Evolutionary conservation across 2,888 invertebrate genomes (phyloP).

Genomic region (Pollenia angustigena): DNA sequence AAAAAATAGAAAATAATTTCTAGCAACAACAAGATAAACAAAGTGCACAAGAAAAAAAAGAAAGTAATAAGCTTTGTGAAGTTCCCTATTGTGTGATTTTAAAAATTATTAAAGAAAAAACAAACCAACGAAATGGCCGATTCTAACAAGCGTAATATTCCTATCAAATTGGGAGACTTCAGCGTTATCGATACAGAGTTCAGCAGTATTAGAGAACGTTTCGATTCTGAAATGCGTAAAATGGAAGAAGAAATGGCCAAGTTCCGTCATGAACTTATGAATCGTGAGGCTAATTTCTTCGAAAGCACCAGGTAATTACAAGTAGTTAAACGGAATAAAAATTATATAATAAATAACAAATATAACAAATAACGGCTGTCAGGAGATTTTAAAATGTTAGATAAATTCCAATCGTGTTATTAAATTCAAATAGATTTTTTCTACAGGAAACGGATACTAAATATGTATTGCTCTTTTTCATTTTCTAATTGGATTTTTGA

Average conservation of each 20-base stretch:
- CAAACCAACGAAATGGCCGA: constrained; percentile 88
- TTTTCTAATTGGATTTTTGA: background rate
- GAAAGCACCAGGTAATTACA: constrained; percentile 91
- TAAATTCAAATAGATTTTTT: background rate
- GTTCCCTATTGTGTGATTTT: constrained; percentile 56
- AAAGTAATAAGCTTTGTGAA: constrained; percentile 49
- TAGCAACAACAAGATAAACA: constrained; percentile 59
- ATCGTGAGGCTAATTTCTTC: constrained; percentile 96
- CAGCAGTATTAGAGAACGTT: constrained; percentile 96
- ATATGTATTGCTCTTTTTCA: background rate
- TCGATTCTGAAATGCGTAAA: constrained; percentile 98
- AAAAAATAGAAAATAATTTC: constrained; percentile 34
- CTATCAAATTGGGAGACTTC: constrained; percentile 96
- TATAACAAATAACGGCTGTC: constrained; percentile 56
- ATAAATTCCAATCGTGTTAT: background rate
- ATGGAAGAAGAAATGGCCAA: constrained; percentile 99
- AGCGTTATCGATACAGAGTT: constrained; percentile 98
- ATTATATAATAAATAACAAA: background rate
- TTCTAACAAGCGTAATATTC: constrained; percentile 94
- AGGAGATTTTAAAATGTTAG: background rate
- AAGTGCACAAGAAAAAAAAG: constrained; percentile 46
- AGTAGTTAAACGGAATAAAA: background rate
- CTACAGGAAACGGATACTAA: constrained; percentile 47
- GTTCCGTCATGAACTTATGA: constrained; percentile 96
- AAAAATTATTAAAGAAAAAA: constrained; percentile 62